Conservation (phyloP, 2,888 invertebrate genomes). For the Rhyacophila evoluta region DNA sequence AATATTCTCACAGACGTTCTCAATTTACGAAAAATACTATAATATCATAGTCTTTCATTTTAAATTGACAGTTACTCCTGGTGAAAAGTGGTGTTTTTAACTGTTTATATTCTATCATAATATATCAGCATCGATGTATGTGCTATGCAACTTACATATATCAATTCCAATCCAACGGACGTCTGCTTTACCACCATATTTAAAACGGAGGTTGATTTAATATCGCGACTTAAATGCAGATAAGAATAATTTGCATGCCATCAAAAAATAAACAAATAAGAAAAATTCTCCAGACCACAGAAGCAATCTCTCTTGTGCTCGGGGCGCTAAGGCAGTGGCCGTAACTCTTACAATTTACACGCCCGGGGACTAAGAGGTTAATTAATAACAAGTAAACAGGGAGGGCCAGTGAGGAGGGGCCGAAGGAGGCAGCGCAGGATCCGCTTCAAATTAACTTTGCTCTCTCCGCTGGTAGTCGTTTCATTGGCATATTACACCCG, state of each 20-base stretch:
- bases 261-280: not conserved
- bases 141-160: too few species aligned
- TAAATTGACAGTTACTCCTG: too few species aligned
- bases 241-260: not conserved
- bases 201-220: not conserved
- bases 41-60: too few species aligned
- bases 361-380: constrained; percentile 46
- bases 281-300: not conserved
- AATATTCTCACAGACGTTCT: too few species aligned
- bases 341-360: constrained; percentile 46
- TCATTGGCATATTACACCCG: not conserved
- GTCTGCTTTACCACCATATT: not conserved
- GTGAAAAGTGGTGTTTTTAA: too few species aligned
- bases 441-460: constrained; percentile 51
- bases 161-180: too few species aligned
- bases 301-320: constrained; percentile 9
- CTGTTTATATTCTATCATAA: too few species aligned
- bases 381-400: constrained; percentile 51
- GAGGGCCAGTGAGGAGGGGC: constrained; percentile 27
- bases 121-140: too few species aligned
- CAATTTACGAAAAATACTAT: too few species aligned
- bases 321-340: not conserved
- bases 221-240: not conserved
- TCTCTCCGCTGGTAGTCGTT: constrained; percentile 11
- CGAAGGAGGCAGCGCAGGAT: constrained; percentile 41